Base-by-base conservation (phyloP, 2,113 vertebrate genomes). In the Hypocryptadius cinnamomeus region DNA sequence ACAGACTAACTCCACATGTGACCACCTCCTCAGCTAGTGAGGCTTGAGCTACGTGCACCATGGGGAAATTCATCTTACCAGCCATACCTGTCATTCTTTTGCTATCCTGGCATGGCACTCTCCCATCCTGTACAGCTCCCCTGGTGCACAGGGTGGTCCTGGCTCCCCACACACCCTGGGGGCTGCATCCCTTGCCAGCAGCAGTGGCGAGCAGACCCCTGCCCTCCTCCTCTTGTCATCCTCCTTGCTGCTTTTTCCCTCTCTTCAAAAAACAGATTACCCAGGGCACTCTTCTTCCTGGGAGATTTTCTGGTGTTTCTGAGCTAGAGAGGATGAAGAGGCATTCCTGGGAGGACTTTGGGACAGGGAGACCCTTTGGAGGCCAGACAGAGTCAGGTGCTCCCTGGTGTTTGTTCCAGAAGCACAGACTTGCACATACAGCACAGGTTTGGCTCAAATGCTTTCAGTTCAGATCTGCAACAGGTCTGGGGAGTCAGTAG, bases 381-480 rank as follows among this genome's bases (percentile, higher is more conserved):
- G 35, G 25, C 15, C 33, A 23, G 42, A 9, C 12, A 51, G 51
- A 82, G 21, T 45, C 54, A 25, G 57, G 17, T 37, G 15, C 9
- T 93, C 10, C 27, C 31, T 35, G 23, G 39, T 19, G 23, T 44
- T 71, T 24, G 23, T 44, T 48, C 63, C 53, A 31, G 54, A 44
- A 39, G 76, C 6, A 2, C 17, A 11, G 33, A 19, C 9, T n/a
- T 39, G 53, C 33, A 14, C 4, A 0, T 22, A 5, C 0, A 0
- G 47, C 2, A 0, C 8, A 6, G 39, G 20, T 71, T 86, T 60
- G 77, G 33, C 66, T 86, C 83, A 28, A 44, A 53, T 13, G 45
- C 47, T 70, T 51, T 78, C 0, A 0, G 39, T 54, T 79, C 2
- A 1, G 40, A 24, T 30, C 57, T 71, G 35, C 50, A 30, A 8